Conservation (phyloP, 1,140 invertebrate genomes). For the Phymorhynchus buccinoides region DNA sequence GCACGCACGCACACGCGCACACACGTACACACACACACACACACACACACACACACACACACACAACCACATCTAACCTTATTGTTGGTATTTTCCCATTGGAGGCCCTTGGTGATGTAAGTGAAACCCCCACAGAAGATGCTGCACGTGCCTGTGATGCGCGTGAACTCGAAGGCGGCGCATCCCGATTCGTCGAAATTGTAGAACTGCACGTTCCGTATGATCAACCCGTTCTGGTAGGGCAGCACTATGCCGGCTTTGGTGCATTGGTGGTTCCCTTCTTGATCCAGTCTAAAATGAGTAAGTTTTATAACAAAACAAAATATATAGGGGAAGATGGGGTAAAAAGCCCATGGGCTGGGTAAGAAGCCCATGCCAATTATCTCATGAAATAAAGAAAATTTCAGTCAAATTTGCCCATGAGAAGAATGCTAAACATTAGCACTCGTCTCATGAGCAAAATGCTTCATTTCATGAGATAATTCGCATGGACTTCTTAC, state of each 20-base stretch:
- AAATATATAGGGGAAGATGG: too few species aligned
- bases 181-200: constrained; percentile 57
- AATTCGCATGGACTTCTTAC: too few species aligned
- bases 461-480: too few species aligned
- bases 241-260: constrained; percentile 59
- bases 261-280: constrained; percentile 39
- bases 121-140: constrained; percentile 56
- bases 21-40: constrained; percentile 36
- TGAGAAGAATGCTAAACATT: too few species aligned
- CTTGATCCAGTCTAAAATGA: constrained; percentile 33
- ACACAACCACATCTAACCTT: constrained; percentile 30
- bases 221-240: constrained; percentile 53
- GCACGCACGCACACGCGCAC: too few species aligned
- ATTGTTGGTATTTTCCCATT: constrained; percentile 52
- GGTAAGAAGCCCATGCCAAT: too few species aligned
- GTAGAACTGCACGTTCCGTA: constrained; percentile 55
- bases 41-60: too few species aligned
- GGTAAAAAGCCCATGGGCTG: too few species aligned
- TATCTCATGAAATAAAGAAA: too few species aligned
- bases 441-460: too few species aligned
- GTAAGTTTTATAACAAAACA: too few species aligned
- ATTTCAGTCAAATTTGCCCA: too few species aligned
- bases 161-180: constrained; percentile 51
- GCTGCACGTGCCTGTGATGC: constrained; percentile 56
- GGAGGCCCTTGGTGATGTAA: constrained; percentile 38